These are phyloP conservation scores for Priapulus caudatus DNA, from an alignment of 2,888 invertebrate species.

Conservation along the genomic window DNA sequence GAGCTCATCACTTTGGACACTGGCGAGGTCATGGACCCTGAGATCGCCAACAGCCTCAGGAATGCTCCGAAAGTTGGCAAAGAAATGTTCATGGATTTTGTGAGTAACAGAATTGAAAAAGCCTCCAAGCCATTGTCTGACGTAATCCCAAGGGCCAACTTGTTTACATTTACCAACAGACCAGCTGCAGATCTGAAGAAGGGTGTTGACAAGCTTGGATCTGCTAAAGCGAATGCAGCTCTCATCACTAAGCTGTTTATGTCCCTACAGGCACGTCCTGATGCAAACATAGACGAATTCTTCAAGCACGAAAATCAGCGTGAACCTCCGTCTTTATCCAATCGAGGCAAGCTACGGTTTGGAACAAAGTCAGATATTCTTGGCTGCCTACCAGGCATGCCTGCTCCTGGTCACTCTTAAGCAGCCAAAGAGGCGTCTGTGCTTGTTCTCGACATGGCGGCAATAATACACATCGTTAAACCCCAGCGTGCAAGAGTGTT, in stretches of 20 bases:
- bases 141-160: no score
- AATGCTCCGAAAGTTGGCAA: slow-evolving; percentile 8
- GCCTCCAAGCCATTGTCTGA: slow-evolving; percentile 9
- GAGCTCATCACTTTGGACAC: slow-evolving; percentile 9
- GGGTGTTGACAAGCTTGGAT: slow-evolving; percentile 8
- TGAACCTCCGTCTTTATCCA: no score
- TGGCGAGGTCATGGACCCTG: slow-evolving; percentile 10
- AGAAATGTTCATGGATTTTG: slow-evolving; percentile 6
- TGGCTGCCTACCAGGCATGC: no score
- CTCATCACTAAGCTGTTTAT: slow-evolving; percentile 10
- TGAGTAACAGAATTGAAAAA: slow-evolving; percentile 7
- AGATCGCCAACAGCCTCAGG: slow-evolving; percentile 9
- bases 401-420: no score
- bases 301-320: no score
- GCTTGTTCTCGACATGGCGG: no score
- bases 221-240: slow-evolving; percentile 7
- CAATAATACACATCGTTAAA: no score
- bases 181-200: slow-evolving; percentile 10
- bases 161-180: slow-evolving; percentile 9
- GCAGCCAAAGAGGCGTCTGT: no score
- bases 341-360: no score
- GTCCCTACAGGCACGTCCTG: slow-evolving; percentile 10
- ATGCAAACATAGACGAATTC: no score
- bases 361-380: no score
- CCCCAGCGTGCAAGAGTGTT: no score